Percentiles rank a stretch among this genome's conserved stretches.
Conservation (phyloP, 64 coral and sea anemone genomes). For the Catalaphyllia jardinei region DNA sequence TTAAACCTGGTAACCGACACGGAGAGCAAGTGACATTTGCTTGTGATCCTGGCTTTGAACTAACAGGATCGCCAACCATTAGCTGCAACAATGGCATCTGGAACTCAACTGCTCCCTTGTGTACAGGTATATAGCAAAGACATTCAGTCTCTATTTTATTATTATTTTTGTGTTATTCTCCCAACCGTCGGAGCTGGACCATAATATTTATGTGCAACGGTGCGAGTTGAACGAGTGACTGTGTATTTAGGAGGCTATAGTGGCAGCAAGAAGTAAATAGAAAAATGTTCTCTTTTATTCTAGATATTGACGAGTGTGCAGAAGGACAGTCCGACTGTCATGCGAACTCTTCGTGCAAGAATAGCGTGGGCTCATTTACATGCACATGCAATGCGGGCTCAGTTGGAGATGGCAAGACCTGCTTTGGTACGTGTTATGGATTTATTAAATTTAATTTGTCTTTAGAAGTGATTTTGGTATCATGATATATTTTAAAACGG, state of each 20-base stretch:
- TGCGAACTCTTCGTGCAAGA: constrained; percentile 33
- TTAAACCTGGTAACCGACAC: neutral
- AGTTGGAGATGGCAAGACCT: constrained; percentile 27
- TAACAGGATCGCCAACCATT: constrained; percentile 26
- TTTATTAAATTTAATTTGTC: too few species aligned
- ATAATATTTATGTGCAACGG: too few species aligned
- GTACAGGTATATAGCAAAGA: neutral
- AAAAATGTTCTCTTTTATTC: neutral
- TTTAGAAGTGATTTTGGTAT: too few species aligned
- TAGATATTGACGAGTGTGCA: constrained; percentile 62
- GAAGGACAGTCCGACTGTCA: constrained; percentile 27
- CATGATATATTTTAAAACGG: too few species aligned
- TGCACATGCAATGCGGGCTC: constrained; percentile 45
- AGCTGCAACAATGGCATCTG: constrained; percentile 57
- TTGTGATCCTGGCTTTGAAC: constrained; percentile 8
- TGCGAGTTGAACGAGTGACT: too few species aligned
- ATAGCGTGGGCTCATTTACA: constrained; percentile 29
- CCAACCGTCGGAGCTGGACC: too few species aligned
- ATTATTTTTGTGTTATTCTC: too few species aligned
- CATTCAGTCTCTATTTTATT: too few species aligned
- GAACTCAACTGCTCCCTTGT: constrained; percentile 14
- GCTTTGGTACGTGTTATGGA: constrained; percentile 11
- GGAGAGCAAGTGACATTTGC: neutral
- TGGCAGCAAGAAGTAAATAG: too few species aligned
- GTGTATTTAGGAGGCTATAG: too few species aligned